phyloP scores from a whole-genome alignment of 2,888 invertebrate species.

The Acholoe squamosa region DNA sequence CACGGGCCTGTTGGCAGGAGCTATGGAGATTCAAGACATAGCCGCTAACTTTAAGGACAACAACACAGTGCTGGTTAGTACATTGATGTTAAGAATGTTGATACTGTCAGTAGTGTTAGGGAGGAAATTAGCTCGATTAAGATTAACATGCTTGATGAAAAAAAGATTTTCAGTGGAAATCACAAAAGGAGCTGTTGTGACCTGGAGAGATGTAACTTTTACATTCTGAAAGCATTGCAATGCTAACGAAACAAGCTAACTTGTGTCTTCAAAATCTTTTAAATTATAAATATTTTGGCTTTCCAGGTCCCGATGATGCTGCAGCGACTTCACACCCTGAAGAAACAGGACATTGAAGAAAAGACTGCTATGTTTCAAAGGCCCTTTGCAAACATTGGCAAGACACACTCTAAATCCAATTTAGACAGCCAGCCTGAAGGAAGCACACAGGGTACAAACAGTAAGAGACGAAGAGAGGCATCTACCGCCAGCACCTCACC shows the following conservation, averaged over 20 bases:
- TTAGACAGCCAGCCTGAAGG: neutral
- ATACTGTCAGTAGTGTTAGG: too few relatives aligned
- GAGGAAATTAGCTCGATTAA: too few relatives aligned
- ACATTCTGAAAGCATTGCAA: too few relatives aligned
- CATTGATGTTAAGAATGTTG: neutral
- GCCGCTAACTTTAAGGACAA: slow-evolving; percentile 94
- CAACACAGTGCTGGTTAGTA: slow-evolving; percentile 89
- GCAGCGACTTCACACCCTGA: slow-evolving; percentile 90
- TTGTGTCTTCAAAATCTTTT: too few relatives aligned
- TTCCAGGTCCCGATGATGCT: slow-evolving; percentile 90
- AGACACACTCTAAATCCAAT: neutral
- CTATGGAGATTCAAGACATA: slow-evolving; percentile 98
- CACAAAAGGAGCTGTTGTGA: too few relatives aligned
- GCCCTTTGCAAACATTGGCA: slow-evolving; percentile 72
- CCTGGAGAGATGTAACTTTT: too few relatives aligned
- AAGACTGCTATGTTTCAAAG: slow-evolving; percentile 63
- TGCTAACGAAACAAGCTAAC: too few relatives aligned
- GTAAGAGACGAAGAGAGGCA: neutral
- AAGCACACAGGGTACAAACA: neutral
- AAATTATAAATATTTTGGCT: too few relatives aligned
- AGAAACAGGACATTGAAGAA: slow-evolving; percentile 84
- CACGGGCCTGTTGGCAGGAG: slow-evolving; percentile 95
- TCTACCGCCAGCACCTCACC: neutral
- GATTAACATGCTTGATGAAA: too few relatives aligned
- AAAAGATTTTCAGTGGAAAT: too few relatives aligned